Evolutionary conservation across 1,140 invertebrate genomes (phyloP).

Genomic region (Carcinoscorpius rotundicauda): DNA sequence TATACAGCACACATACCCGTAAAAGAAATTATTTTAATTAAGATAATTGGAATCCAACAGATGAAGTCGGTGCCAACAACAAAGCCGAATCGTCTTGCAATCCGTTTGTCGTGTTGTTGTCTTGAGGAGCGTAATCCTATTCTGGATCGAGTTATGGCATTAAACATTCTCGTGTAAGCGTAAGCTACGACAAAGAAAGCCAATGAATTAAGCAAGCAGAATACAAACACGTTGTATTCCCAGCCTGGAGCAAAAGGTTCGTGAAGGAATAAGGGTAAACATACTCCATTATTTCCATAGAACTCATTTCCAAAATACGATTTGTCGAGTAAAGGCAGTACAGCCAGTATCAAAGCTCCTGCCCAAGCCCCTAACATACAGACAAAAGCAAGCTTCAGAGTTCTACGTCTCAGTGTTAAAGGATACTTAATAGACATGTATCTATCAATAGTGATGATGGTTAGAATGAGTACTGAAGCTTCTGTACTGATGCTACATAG

Average conservation of each 20-base stretch:
- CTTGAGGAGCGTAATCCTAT: conserved; percentile 44
- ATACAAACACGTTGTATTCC: conserved; percentile 58
- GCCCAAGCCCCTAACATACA: conserved; percentile 49
- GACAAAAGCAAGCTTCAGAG: conserved; percentile 39
- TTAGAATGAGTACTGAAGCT: conserved; percentile 56
- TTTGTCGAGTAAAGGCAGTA: conserved; percentile 50
- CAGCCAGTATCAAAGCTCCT: conserved; percentile 45
- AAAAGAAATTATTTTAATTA: conserved; percentile 51
- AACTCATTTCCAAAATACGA: conserved; percentile 43
- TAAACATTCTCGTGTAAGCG: conserved; percentile 40
- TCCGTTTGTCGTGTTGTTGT: conserved; percentile 46
- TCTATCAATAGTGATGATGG: conserved; percentile 60
- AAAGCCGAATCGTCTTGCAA: conserved; percentile 57
- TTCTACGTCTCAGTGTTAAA: conserved; percentile 44
- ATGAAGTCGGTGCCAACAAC: conserved; percentile 56
- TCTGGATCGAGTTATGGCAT: conserved; percentile 49
- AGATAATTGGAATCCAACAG: conserved; percentile 61
- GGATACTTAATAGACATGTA: conserved; percentile 55
- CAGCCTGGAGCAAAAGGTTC: conserved; percentile 47
- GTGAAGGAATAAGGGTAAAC: conserved; percentile 56
- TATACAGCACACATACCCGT: conserved; percentile 26
- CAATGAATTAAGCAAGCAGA: conserved; percentile 51
- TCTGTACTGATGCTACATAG: conserved; percentile 30
- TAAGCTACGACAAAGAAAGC: conserved; percentile 36
- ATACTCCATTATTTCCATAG: conserved; percentile 55